phyloP scores from a whole-genome alignment of 2,113 vertebrate genomes.

The Myotis davidii region DNA sequence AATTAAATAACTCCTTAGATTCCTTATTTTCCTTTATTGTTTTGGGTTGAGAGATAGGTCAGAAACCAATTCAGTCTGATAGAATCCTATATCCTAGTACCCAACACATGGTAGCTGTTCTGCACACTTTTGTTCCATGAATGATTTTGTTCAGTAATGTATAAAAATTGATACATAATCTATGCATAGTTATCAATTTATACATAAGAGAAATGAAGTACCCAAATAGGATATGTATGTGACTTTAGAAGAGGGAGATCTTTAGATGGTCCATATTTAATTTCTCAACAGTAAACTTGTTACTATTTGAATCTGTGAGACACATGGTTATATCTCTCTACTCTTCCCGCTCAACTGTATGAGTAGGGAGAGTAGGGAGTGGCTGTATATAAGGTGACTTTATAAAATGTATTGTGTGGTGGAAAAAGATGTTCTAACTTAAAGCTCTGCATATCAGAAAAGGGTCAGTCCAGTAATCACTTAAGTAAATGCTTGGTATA shows the following conservation, averaged over 20 bases:
- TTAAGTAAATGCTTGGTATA: not conserved
- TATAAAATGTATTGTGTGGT: not conserved
- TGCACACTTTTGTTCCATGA: not conserved
- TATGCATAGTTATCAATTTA: not conserved
- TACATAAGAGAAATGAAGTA: not conserved
- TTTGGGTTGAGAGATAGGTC: not conserved
- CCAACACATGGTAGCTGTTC: not conserved
- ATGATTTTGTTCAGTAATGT: not conserved
- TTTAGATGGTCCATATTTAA: not conserved
- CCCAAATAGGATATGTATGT: not conserved
- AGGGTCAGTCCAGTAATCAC: not conserved
- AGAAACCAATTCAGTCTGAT: not conserved
- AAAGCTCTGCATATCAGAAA: not conserved
- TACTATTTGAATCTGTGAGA: not conserved
- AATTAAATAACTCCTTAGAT: not conserved
- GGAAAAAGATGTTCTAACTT: not conserved
- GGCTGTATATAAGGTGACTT: not conserved
- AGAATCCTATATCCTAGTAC: not conserved
- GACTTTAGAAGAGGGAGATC: not conserved
- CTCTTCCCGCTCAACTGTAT: not conserved
- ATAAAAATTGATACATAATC: slow-evolving; percentile 7
- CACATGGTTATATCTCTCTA: not conserved
- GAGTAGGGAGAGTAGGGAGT: too few species aligned
- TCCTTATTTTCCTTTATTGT: slow-evolving; percentile 9
- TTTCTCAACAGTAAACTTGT: not conserved